Conservation (phyloP, 2,888 invertebrate species). For the Vandiemenella viatica region DNA sequence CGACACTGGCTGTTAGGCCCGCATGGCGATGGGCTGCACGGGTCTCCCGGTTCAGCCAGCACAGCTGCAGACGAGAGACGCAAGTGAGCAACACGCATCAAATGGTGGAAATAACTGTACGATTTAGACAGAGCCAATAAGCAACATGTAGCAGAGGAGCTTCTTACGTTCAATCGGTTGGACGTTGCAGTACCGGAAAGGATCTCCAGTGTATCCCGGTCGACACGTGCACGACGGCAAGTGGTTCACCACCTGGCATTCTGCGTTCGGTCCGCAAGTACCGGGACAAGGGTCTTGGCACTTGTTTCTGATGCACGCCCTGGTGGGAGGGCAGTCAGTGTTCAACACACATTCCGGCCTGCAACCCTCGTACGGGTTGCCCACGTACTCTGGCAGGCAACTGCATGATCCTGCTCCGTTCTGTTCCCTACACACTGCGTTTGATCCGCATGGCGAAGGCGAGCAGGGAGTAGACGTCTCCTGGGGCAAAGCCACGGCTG, state of each 20-base stretch:
- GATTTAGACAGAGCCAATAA: no score
- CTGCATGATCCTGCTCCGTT: constrained; percentile 51
- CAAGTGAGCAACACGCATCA: not conserved
- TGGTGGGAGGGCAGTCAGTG: constrained; percentile 53
- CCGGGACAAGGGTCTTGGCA: constrained; percentile 67
- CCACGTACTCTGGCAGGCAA: constrained; percentile 53
- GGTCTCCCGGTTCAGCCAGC: constrained; percentile 24
- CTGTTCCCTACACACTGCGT: constrained; percentile 53
- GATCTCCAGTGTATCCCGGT: constrained; percentile 56
- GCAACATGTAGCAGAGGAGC: no score
- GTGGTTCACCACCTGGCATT: constrained; percentile 60
- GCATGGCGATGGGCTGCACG: constrained; percentile 48
- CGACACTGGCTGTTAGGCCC: constrained; percentile 58
- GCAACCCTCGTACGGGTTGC: constrained; percentile 64
- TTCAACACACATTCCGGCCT: constrained; percentile 52
- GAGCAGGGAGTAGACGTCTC: constrained; percentile 22
- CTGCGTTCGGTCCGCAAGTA: constrained; percentile 56
- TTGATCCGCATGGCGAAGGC: constrained; percentile 55
- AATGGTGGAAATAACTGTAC: not conserved
- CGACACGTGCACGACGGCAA: constrained; percentile 52
- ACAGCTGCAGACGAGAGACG: not conserved
- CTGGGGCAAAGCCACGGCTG: constrained; percentile 26
- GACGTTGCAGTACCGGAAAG: constrained; percentile 41
- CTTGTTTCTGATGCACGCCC: constrained; percentile 54
- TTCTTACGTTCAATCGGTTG: constrained; percentile 28